These are phyloP conservation scores for Holocentrus rufus DNA, from an alignment of 2,797 vertebrate species.

Conservation along the genomic window DNA sequence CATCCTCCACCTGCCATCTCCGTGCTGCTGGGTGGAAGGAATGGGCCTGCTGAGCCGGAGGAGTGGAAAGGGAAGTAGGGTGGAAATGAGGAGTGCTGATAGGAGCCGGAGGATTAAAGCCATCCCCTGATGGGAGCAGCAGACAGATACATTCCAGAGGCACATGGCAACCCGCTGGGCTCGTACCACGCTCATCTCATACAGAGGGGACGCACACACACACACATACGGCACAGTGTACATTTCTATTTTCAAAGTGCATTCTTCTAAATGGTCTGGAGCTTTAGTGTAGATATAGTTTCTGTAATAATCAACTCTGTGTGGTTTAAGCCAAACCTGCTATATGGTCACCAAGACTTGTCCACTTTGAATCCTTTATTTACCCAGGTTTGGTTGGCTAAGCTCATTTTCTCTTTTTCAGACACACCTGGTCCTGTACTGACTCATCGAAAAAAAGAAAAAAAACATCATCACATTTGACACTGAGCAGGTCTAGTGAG, in stretches of 20 bases:
- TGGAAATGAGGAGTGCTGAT: not conserved
- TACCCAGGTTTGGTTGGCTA: not conserved
- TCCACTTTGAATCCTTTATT: not conserved
- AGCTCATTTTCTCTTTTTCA: conserved; percentile 24
- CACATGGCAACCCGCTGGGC: not conserved
- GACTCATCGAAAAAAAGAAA: not conserved
- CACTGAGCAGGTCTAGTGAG: conserved; percentile 11
- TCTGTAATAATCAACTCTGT: not conserved
- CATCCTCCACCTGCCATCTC: conserved; percentile 58
- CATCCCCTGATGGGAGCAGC: not conserved
- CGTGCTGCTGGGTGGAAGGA: conserved; percentile 18
- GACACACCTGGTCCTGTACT: conserved; percentile 43
- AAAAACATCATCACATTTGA: conserved; percentile 9
- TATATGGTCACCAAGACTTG: no score
- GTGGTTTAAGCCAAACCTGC: not conserved
- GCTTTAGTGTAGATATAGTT: not conserved
- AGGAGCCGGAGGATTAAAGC: not conserved
- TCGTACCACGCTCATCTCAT: not conserved
- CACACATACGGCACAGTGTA: not conserved
- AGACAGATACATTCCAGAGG: conserved; percentile 9
- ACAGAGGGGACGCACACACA: not conserved
- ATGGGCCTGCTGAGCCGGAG: conserved; percentile 10
- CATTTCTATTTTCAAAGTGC: conserved; percentile 15
- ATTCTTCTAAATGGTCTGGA: not conserved
- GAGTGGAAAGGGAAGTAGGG: conserved; percentile 16